A percentile compares a stretch with the other conserved stretches of the same genome.
phyloP scores from a whole-genome alignment of 2,113 vertebrate species.

The Malurus cyaneus region DNA sequence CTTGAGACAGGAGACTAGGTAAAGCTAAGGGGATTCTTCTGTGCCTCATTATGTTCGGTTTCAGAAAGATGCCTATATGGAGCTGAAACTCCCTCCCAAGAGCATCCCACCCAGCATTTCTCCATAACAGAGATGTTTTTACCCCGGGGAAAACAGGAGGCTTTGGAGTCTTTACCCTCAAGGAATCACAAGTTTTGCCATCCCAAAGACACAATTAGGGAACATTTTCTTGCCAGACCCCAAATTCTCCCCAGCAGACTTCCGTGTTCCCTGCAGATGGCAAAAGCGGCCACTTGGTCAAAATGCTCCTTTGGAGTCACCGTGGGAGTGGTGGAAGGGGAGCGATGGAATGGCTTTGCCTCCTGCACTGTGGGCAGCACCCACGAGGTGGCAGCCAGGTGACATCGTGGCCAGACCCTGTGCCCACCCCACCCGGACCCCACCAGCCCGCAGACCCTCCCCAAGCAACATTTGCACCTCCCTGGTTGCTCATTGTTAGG shows the following conservation, averaged over 20 bases:
- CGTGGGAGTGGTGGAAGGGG: accelerated
- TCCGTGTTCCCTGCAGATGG: accelerated
- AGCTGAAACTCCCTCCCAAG: not conserved
- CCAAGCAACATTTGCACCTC: not conserved
- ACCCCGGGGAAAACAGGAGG: not conserved
- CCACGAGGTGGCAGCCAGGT: constrained; percentile 61
- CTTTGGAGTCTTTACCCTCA: not conserved
- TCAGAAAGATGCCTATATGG: not conserved
- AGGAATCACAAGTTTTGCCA: not conserved
- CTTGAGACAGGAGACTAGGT: not conserved
- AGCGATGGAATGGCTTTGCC: not conserved
- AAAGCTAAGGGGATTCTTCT: not conserved
- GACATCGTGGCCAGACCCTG: not conserved
- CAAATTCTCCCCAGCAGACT: not conserved
- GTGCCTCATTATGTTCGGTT: not conserved
- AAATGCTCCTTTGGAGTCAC: not conserved
- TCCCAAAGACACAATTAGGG: not conserved
- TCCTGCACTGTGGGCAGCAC: not conserved
- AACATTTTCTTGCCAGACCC: not conserved
- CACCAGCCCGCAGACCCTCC: not conserved
- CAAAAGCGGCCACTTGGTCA: not conserved
- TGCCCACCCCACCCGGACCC: not conserved
- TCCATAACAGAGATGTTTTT: not conserved
- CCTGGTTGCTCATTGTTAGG: not conserved
- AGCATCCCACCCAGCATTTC: not conserved